phyloP scores from a whole-genome alignment of 2,113 vertebrate species.

The Dicentrarchus labrax region DNA sequence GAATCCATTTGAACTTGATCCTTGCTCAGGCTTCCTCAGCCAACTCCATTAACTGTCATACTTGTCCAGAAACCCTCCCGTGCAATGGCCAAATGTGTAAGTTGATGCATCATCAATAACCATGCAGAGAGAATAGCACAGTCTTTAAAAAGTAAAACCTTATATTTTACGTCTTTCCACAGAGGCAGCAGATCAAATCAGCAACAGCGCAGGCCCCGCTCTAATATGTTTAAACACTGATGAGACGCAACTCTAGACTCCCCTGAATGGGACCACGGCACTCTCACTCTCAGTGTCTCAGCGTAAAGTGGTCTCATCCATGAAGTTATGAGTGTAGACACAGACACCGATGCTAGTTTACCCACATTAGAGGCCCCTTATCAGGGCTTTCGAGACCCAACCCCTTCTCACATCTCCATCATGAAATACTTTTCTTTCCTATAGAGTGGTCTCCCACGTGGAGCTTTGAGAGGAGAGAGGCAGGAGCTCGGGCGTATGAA shows the following conservation, averaged over 20 bases:
- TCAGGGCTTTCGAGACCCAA: constrained; percentile 65
- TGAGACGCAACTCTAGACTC: constrained; percentile 86
- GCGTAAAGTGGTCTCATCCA: constrained; percentile 81
- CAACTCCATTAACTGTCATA: constrained; percentile 85
- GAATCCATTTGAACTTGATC: constrained; percentile 86
- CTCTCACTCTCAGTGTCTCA: constrained; percentile 75
- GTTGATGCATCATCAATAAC: constrained; percentile 82
- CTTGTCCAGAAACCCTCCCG: constrained; percentile 71
- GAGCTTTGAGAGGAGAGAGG: constrained; percentile 57
- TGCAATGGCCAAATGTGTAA: constrained; percentile 81
- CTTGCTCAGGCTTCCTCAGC: constrained; percentile 75
- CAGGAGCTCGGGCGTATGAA: constrained; percentile 47
- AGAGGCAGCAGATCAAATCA: constrained; percentile 85
- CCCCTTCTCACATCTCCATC: constrained; percentile 71
- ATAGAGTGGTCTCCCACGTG: constrained; percentile 36
- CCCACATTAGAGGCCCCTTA: constrained; percentile 76
- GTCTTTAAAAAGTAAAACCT: constrained; percentile 83
- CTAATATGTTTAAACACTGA: constrained; percentile 84
- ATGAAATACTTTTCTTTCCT: constrained; percentile 60
- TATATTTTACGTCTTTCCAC: constrained; percentile 80
- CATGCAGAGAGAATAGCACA: constrained; percentile 63
- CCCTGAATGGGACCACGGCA: constrained; percentile 79
- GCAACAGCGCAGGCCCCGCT: constrained; percentile 73
- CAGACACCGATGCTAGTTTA: constrained; percentile 72
- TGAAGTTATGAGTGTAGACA: constrained; percentile 74